Evolutionary conservation across 2,888 invertebrate genomes (phyloP).

Genomic region (Drosophila hawaiiensis): DNA sequence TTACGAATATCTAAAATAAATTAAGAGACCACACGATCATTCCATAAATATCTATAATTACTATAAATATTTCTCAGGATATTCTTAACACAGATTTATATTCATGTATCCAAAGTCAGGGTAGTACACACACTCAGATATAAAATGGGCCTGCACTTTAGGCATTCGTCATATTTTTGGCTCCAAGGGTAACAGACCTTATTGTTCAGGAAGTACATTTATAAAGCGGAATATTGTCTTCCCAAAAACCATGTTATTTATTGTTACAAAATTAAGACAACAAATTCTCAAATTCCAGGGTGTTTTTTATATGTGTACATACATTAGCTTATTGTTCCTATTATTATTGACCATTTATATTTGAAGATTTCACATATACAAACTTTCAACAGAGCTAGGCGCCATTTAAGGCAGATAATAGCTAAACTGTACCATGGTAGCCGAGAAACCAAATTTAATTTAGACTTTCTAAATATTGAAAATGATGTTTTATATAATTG

Average conservation of each 20-base stretch:
- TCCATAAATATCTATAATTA: neutral
- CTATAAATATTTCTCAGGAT: neutral
- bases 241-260: neutral
- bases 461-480: too few relatives aligned
- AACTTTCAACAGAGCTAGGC: neutral
- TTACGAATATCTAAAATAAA: neutral
- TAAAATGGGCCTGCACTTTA: neutral
- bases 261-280: neutral
- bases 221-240: neutral
- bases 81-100: neutral
- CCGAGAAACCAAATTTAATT: neutral
- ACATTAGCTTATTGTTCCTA: neutral
- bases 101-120: neutral
- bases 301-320: neutral
- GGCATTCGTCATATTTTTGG: neutral
- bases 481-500: too few relatives aligned
- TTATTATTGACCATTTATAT: neutral
- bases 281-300: neutral
- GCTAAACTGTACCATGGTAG: neutral
- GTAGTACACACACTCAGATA: neutral
- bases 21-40: neutral
- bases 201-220: neutral
- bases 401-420: neutral
- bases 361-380: neutral
- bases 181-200: neutral